phyloP scores from a whole-genome alignment of 2,888 invertebrate genomes.

The Orthosia gracilis region DNA sequence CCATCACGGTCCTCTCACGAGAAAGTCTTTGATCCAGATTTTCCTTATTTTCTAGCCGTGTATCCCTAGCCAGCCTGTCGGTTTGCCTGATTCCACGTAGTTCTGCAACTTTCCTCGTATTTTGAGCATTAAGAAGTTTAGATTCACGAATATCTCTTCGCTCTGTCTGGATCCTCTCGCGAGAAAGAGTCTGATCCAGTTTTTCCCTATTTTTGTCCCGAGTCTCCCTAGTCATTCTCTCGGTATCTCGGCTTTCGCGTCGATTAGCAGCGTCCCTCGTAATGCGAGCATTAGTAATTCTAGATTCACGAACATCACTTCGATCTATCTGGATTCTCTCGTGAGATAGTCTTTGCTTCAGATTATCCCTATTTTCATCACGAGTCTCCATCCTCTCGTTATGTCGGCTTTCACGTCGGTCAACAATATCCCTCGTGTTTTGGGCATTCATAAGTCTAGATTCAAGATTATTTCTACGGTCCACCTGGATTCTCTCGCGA shows the following conservation, averaged over 20 bases:
- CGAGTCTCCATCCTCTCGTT: conserved; percentile 14
- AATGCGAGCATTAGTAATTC: not conserved
- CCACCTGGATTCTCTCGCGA: conserved; percentile 8
- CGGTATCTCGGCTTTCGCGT: conserved; percentile 12
- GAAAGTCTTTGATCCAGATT: conserved; percentile 21
- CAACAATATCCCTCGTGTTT: not conserved
- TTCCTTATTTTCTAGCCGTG: conserved; percentile 6
- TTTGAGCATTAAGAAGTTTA: not conserved
- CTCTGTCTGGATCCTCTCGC: not conserved
- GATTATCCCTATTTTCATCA: not conserved
- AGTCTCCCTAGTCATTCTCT: conserved; percentile 1
- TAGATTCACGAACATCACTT: conserved; percentile 21
- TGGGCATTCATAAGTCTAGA: not conserved
- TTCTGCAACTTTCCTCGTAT: not conserved
- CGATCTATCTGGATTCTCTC: conserved; percentile 27
- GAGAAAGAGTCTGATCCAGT: not conserved
- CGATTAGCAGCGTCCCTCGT: not conserved
- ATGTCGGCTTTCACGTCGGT: conserved; percentile 16
- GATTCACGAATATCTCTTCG: not conserved
- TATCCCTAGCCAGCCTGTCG: conserved; percentile 1
- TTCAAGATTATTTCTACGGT: conserved; percentile 31
- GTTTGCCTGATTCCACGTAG: not conserved
- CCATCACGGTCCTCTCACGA: conserved; percentile 10
- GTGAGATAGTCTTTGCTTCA: conserved; percentile 7
- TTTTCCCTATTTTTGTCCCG: not conserved